Base-by-base conservation (phyloP, 2,797 vertebrate genomes). In the Enteromius thamalakanensis region DNA sequence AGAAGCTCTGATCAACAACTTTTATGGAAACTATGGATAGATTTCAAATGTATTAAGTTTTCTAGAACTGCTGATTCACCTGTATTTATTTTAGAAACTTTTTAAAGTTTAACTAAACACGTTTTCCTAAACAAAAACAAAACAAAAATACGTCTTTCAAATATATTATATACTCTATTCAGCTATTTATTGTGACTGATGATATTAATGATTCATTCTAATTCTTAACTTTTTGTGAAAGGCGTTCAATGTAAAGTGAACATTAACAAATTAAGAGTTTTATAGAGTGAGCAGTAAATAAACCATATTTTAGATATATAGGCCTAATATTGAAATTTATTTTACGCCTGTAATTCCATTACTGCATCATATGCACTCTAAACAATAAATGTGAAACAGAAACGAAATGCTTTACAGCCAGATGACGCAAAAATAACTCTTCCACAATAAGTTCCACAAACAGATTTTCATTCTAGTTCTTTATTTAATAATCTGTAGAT, bases 361-460 rank as follows among this genome's bases (percentile, higher is more conserved):
- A 76, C 49, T 23, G 49, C 9, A 74, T 10, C 29, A 34, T 10
- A 32, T 21, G 32, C 72, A 40, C 51, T 15, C 7, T 37, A 40
- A 40, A 37, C 32, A 58, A 15, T 37, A 76, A 53, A n/a, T 21
- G 17, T 74, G 19, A 74, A 53, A 21, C 71, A 53, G 71, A 72
- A 72, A 51, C 26, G 9, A 12, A 74, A 74, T n/a, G 11, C 21
- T n/a, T 53, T 37, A n/a, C 29, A 53, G 71, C 49, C 11, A 23
- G 7, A 9, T 55, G 19, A n/a, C 6, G 51, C 29, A 53, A 75
- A 69, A 34, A 55, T 0, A 55, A 53, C 29, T 12, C 0, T 74
- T 12, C 42, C 42, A 45, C 1, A 21, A 12, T 12, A 34, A 34
- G 47, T 37, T 37, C 1, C 19, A 53, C 49, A 53, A n/a, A 14